phyloP scores from a whole-genome alignment of 2,888 invertebrate genomes.

The Chironomus riparius region DNA sequence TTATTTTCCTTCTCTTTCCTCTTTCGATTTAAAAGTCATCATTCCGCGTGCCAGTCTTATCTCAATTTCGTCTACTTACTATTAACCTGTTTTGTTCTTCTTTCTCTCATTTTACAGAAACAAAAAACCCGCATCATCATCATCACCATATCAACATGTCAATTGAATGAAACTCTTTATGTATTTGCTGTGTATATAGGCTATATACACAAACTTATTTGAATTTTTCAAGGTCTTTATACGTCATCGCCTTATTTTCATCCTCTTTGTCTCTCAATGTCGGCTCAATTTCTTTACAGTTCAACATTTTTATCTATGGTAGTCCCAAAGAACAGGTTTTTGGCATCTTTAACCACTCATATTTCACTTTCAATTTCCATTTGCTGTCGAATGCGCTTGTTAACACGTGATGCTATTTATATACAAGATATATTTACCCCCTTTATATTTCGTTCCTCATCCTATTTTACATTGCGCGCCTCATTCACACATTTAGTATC shows the following conservation, averaged over 20 bases:
- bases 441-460: neutral
- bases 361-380: constrained; percentile 24
- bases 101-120: neutral
- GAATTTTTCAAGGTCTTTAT: constrained; percentile 14
- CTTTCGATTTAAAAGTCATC: neutral
- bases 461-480: neutral
- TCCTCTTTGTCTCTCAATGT: neutral
- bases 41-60: neutral
- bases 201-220: neutral
- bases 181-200: neutral
- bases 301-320: too few species aligned
- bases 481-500: neutral
- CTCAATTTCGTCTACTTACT: neutral
- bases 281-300: neutral
- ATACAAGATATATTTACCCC: neutral
- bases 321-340: constrained; percentile 3
- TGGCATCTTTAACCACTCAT: constrained; percentile 23
- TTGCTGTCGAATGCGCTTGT: neutral
- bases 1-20: too few species aligned
- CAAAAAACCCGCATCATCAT: neutral
- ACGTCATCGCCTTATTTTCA: neutral
- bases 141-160: neutral
- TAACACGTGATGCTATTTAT: constrained; percentile 24
- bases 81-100: neutral
- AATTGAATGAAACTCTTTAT: neutral